Evolutionary conservation across 2,797 vertebrate genomes (phyloP).

Genomic region (Poecilia wingei): DNA sequence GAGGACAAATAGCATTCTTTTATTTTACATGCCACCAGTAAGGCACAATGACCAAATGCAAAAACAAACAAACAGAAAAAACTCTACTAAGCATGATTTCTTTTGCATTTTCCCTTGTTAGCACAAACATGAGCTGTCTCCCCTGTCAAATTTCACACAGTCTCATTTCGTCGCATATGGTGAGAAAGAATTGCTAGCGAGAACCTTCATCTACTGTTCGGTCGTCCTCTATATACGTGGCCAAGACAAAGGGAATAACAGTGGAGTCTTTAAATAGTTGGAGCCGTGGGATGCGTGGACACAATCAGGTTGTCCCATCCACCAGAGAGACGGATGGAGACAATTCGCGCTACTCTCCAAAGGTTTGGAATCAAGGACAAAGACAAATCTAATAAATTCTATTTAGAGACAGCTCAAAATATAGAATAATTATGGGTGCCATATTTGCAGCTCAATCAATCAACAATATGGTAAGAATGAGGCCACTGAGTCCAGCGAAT

Average conservation of each 20-base stretch:
- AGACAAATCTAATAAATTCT: constrained; percentile 82
- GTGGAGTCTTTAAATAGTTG: constrained; percentile 77
- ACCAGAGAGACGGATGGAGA: constrained; percentile 72
- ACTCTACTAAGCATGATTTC: not conserved
- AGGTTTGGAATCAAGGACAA: constrained; percentile 78
- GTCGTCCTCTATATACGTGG: constrained; percentile 62
- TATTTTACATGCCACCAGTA: not conserved
- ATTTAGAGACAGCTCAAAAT: constrained; percentile 80
- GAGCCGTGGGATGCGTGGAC: constrained; percentile 77
- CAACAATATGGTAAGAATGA: constrained; percentile 78
- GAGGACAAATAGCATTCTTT: not conserved
- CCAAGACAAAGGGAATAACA: constrained; percentile 72
- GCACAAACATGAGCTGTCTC: not conserved
- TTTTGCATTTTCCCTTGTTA: constrained; percentile 12
- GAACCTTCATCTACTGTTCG: constrained; percentile 38
- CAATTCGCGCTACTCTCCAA: constrained; percentile 71
- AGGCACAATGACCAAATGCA: not conserved
- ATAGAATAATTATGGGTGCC: constrained; percentile 80
- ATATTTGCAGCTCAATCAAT: constrained; percentile 82
- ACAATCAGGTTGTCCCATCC: constrained; percentile 81
- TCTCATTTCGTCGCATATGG: not conserved
- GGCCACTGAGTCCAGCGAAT: constrained; percentile 71
- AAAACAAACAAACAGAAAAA: not conserved
- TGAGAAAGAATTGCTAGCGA: not conserved
- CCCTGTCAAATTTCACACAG: constrained; percentile 5